Evolutionary conservation across 2,113 vertebrate genomes (phyloP), one percentile per base, ranked within the genome.

Genomic region (Sinocyclocheilus maitianheensis): DNA sequence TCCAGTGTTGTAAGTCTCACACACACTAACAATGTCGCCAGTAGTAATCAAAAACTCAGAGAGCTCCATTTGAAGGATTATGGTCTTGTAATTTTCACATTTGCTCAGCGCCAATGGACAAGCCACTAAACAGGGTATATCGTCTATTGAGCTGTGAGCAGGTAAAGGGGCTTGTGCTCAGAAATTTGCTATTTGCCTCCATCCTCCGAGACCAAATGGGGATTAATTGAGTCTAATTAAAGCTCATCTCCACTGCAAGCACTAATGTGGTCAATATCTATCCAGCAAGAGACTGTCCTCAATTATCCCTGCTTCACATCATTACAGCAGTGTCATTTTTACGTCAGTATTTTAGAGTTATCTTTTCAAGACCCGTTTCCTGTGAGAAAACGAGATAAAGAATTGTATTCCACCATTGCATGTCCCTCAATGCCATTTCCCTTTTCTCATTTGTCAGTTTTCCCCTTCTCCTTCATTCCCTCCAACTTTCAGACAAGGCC

Each of bases 181-280:
- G 43, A 51, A 85, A 85, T 69, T 11, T 37, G 76, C 62, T 14
- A 63, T 77, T 77, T 77, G 58, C 76, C 30, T 78, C 60, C 18
- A 30, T 78, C 77, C 81, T 69, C 63, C 13, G 26, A 71, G 80
- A 72, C 80, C 81, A 76, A 75, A 86, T 77, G 53, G 76, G 76
- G 34, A 77, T 77, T 75, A 85, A 78, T 79, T 78, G 75, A 65
- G 58, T 72, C 80, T 88, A 55, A 86, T 88, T 85, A 84, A 63
- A 37, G 48, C 60, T 53, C 69, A 34, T 85, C 30, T 5, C 81
- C 90, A 85, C 88, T 89, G 85, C 86, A 89, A 89, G 74, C 83
- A 51, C 89, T 91, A 90, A 90, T 88, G 87, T 81, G 84, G 83
- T 89, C 88, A 85, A 89, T 84, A 84, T 85, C 58, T 75, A 83